Percentiles rank a stretch among this genome's conserved stretches.
phyloP scores from a whole-genome alignment of 2,113 vertebrate species.

The Sprattus sprattus region DNA sequence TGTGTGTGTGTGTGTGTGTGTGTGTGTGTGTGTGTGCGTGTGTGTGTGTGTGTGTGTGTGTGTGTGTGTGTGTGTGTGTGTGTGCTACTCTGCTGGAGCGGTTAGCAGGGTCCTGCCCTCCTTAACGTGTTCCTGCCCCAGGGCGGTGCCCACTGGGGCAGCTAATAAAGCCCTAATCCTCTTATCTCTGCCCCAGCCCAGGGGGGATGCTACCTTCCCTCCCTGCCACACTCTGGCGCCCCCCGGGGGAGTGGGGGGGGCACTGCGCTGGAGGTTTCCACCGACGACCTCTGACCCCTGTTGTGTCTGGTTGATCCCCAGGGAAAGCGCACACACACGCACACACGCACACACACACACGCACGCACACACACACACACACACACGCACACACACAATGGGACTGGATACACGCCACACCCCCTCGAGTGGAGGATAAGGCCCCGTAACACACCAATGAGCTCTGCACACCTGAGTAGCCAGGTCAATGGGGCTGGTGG shows the following conservation, averaged over 20 bases:
- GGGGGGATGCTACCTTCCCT: conserved; percentile 7
- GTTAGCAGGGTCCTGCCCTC: too few species aligned
- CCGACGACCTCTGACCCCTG: neutral
- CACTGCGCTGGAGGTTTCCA: neutral
- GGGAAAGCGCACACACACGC: neutral
- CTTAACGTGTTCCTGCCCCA: neutral
- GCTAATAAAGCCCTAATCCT: conserved; percentile 75
- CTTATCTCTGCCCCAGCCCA: conserved; percentile 66
- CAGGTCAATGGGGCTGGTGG: too few species aligned
- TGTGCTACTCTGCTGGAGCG: too few species aligned
- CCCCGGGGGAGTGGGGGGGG: neutral
- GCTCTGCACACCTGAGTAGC: too few species aligned
- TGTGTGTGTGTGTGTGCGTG: too few species aligned
- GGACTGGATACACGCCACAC: too few species aligned
- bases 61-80: too few species aligned
- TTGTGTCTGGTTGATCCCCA: neutral
- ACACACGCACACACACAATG: too few species aligned
- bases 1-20: too few species aligned
- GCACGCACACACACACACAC: neutral
- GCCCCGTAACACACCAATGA: too few species aligned
- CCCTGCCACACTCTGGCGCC: conserved; percentile 8
- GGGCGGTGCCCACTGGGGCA: conserved; percentile 49
- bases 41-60: too few species aligned
- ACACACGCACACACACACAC: neutral
- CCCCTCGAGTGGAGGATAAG: too few species aligned